A percentile compares a stretch with the other conserved stretches of the same genome.
These are phyloP conservation scores for Lepidurus packardi DNA, from an alignment of 1,140 invertebrate genomes.

Conservation along the genomic window DNA sequence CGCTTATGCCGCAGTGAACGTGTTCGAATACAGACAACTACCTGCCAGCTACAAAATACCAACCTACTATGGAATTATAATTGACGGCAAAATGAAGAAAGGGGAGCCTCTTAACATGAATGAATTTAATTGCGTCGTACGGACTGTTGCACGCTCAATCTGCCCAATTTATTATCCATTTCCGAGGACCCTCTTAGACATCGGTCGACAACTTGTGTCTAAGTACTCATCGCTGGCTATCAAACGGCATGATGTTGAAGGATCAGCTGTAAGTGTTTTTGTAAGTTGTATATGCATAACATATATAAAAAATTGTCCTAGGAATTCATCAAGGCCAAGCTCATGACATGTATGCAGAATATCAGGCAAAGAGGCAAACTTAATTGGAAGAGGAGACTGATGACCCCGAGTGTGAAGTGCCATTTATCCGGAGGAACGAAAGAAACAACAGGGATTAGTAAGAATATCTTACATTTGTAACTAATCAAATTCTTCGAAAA, in stretches of 20 bases:
- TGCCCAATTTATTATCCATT: not conserved
- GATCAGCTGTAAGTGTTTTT: not conserved
- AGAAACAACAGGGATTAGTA: not conserved
- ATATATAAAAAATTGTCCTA: not conserved
- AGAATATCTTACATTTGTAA: not conserved
- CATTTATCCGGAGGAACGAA: not conserved
- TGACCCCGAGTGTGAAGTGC: not conserved
- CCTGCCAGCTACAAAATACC: slow-evolving; percentile 4
- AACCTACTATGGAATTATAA: slow-evolving; percentile 7
- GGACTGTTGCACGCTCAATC: not conserved
- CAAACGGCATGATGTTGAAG: slow-evolving; percentile 5
- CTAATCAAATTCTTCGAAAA: not conserved
- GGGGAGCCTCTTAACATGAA: not conserved
- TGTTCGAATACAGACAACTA: not conserved
- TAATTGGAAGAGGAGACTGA: not conserved
- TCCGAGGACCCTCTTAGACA: not conserved
- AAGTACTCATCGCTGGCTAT: slow-evolving; percentile 5
- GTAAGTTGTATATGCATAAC: slow-evolving; percentile 1
- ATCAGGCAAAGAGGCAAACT: not conserved
- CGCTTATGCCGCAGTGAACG: not conserved
- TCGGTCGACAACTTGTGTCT: slow-evolving; percentile 4
- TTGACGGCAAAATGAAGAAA: not conserved
- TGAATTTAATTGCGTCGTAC: not conserved
- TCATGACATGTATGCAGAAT: not conserved
- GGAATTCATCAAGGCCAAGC: not conserved